Conservation (phyloP, 1,140 invertebrate species). For the Pogonognathellus flavescens region DNA sequence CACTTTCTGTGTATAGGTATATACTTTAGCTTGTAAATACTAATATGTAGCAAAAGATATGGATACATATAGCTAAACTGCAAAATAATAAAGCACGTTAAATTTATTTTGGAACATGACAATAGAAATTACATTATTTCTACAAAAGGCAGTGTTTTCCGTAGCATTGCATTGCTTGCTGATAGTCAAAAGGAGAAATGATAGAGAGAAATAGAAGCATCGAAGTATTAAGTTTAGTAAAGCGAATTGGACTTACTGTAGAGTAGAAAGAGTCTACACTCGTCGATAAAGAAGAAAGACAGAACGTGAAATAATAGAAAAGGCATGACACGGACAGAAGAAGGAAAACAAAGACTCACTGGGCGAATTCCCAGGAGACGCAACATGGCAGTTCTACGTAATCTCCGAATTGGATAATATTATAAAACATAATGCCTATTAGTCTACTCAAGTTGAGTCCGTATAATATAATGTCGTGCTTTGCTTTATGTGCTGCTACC, state of each 20-base stretch:
- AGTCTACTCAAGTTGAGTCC: slow-evolving; percentile 29
- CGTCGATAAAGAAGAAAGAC: slow-evolving; percentile 10
- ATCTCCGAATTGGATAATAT: slow-evolving; percentile 39
- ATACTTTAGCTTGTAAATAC: no score
- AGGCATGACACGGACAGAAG: slow-evolving; percentile 30
- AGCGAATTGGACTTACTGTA: not conserved
- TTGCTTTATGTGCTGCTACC: slow-evolving; percentile 31
- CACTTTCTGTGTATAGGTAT: no score
- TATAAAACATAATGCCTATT: slow-evolving; percentile 21
- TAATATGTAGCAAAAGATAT: no score
- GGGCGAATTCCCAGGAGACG: slow-evolving; percentile 59
- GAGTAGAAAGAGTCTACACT: not conserved
- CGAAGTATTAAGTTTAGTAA: not conserved
- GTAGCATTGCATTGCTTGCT: no score
- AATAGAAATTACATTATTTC: no score
- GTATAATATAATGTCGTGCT: slow-evolving; percentile 19
- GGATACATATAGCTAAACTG: no score
- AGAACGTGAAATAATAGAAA: slow-evolving; percentile 47
- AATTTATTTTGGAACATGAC: no score
- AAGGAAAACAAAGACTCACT: slow-evolving; percentile 59
- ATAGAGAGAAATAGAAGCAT: slow-evolving; percentile 7
- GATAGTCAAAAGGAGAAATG: not conserved
- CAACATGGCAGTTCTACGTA: slow-evolving; percentile 56
- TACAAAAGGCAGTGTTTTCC: no score
- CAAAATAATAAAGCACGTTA: no score